A percentile compares a stretch with the other conserved stretches of the same genome.
These are phyloP conservation scores for Dolichallabes microphthalmus DNA, from an alignment of 2,113 vertebrate genomes.

Conservation along the genomic window DNA sequence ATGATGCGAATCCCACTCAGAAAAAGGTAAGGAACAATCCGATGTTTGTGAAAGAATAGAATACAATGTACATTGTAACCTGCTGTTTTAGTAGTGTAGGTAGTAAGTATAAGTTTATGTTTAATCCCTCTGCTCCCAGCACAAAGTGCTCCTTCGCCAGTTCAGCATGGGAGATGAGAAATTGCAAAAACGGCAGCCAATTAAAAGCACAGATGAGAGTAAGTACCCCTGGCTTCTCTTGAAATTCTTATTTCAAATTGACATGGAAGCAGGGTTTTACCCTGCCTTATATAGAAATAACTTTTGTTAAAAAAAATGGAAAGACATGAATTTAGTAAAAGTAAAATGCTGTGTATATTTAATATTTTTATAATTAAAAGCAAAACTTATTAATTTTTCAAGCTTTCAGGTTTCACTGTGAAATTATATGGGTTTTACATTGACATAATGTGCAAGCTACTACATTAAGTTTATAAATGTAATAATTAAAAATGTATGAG, in stretches of 20 bases:
- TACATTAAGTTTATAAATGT: neutral
- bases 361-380: neutral
- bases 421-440: neutral
- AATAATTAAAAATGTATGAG: too few relatives aligned
- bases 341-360: neutral
- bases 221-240: constrained; percentile 58
- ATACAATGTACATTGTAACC: neutral
- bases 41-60: constrained; percentile 1
- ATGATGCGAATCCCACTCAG: constrained; percentile 82
- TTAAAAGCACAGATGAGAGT: constrained; percentile 90
- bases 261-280: neutral
- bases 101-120: neutral
- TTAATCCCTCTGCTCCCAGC: constrained; percentile 67
- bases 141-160: constrained; percentile 91
- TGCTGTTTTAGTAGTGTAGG: neutral
- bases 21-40: constrained; percentile 79
- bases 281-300: neutral
- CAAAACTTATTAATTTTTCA: neutral
- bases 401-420: neutral
- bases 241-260: neutral
- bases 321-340: neutral
- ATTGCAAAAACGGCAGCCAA: constrained; percentile 87
- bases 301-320: neutral
- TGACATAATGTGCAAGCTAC: neutral
- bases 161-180: constrained; percentile 90